Evolutionary conservation across 2,888 invertebrate genomes (phyloP).

Genomic region (Ferrisia virgata): DNA sequence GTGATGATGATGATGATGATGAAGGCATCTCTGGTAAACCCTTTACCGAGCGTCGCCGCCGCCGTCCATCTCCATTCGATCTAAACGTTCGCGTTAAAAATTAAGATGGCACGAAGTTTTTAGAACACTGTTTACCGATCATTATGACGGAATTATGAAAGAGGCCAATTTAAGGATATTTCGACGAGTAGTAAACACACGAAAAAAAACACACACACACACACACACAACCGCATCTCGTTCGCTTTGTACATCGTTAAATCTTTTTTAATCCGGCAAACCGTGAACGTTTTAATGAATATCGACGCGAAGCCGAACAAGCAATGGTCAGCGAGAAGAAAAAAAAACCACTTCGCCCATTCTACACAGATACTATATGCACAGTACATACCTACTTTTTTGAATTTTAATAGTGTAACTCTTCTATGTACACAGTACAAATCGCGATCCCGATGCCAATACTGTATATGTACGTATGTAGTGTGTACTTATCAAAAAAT

Average conservation of each 20-base stretch:
- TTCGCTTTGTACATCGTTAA: background rate
- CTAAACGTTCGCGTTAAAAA: background rate
- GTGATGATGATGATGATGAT: no score
- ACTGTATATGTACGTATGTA: background rate
- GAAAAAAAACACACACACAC: background rate
- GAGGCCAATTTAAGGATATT: constrained; percentile 26
- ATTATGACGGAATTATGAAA: constrained; percentile 27
- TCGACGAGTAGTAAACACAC: background rate
- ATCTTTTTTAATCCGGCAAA: background rate
- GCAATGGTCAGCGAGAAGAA: background rate
- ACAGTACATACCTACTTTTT: no score
- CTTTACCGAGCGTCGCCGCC: background rate
- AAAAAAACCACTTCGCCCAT: background rate
- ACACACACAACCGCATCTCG: no score
- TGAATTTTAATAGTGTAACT: no score
- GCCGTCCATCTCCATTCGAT: background rate
- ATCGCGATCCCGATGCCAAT: background rate
- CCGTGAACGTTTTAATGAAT: background rate
- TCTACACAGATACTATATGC: background rate
- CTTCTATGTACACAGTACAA: background rate
- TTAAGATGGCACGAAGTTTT: background rate
- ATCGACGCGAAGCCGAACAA: background rate
- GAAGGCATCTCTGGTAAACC: background rate
- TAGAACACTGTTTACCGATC: constrained; percentile 8
- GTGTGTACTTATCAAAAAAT: no score